Base-by-base conservation (phyloP, 2,888 invertebrate genomes). In the Anthrax anthrax region DNA sequence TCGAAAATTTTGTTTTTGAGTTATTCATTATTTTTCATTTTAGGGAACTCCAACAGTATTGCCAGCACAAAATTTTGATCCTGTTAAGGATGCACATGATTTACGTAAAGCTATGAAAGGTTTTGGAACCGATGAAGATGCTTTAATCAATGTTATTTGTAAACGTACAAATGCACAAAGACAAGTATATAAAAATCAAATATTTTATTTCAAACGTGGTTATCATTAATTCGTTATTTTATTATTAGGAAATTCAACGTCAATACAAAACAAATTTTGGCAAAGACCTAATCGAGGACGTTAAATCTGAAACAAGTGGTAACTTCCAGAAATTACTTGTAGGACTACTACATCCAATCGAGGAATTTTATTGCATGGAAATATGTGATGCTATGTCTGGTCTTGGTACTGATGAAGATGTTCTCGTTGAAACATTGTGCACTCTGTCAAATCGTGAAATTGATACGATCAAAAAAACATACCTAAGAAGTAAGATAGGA, bases 71-170 rank as follows among this genome's bases (percentile, higher is more conserved):
- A 81, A 80, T 1, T 88, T 88, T 68, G 80, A 88, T 60, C 76
- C 89, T 5, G 76, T 82, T 29, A 75, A 73, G 12, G 90, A 90
- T 75, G 89, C 89, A 0, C 81, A 82, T 55, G 70, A 78, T 2
- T 72, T 91, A 19, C 75, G 89, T n/a, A 84, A 83, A 58, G 90
- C 91, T 1, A 91, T 91, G 91, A 90, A 89, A 70, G 91, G 90
- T 18, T 67, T 67, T 37, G 89, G 92, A 32, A 94, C 94, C 0
- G 88, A 95, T 63, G 94, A 95, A 64, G 83, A 84, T 60, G 75
- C 86, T 1, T 83, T 95, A 56, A 90, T 92, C 48, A 80, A 83
- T 56, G 80, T 95, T 13, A 72, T 96, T 41, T 79, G 85, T 10
- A 78, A 78, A 53, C 78, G 95, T 43, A 81, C 81, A 53, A 91